Base-by-base conservation (phyloP, 1,140 invertebrate genomes). In the Pogonomyrmex barbatus region DNA sequence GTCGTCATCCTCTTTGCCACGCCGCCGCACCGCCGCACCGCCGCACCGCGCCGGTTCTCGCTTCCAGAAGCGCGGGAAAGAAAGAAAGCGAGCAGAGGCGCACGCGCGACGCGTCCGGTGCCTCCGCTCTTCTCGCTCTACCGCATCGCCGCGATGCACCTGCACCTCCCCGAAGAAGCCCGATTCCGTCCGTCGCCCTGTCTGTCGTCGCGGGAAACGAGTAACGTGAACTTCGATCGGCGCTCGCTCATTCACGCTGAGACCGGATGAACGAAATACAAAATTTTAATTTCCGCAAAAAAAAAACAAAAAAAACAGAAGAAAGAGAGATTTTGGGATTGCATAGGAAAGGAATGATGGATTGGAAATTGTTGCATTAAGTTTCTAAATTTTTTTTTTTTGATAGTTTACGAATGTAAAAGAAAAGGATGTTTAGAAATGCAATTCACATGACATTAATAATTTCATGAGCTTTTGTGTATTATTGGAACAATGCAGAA, bases 81-180 rank as follows among this genome's bases (percentile, higher is more conserved):
- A 92, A 85, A 84, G 88, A 85, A 87, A 88, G 33, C 42, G 58
- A 79, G 76, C 70, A 36, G 24, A 24, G 50, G 75, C 85, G 85
- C 85, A 70, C 81, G 82, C 56, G 86, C 54, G 54, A 68, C 62
- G 60, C 81, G 81, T 33, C 30, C 33, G 56, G 52, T 78, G 17
- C 14, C 24, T 5, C 10, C 50, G 45, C 17, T 75, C 68, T 82
- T 71, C 79, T 82, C 79, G 67, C 79, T 82, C 79, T 82, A 82
- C 79, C 67, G 79, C 79, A 73, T 73, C 79, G 78, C 39, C 78
- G 10, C 67, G 79, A 73, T 73, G 67, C 79, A 82, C 79, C 79
- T 82, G 79, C 67, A 65, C 45, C n/a, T 65, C n/a, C 39, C 58
- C 63, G 39, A 70, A 58, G 50, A 0, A 9, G 67, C 52, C 78